phyloP scores from a whole-genome alignment of 2,888 invertebrate species.

The Drosophila melanosoma region DNA sequence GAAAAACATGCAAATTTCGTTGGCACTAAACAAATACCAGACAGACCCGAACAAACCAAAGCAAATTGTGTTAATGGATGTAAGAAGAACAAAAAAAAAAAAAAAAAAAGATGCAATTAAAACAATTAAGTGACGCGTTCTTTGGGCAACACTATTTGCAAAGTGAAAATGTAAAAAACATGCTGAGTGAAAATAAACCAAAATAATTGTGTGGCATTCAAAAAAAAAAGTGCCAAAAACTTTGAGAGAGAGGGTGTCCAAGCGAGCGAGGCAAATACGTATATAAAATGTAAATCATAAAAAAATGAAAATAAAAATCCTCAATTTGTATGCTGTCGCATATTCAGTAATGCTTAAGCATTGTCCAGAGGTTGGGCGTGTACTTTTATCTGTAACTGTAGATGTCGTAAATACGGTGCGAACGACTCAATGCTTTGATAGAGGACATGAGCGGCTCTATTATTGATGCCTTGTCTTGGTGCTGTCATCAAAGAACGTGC shows the following conservation, averaged over 20 bases:
- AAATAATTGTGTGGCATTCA: slow-evolving; percentile 55
- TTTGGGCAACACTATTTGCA: slow-evolving; percentile 66
- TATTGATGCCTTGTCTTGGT: slow-evolving; percentile 65
- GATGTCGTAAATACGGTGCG: slow-evolving; percentile 58
- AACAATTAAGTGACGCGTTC: slow-evolving; percentile 68
- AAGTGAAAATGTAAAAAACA: slow-evolving; percentile 38
- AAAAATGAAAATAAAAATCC: slow-evolving; percentile 77
- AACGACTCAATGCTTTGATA: slow-evolving; percentile 64
- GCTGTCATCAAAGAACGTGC: slow-evolving; percentile 65
- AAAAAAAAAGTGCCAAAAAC: slow-evolving; percentile 74
- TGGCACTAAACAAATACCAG: slow-evolving; percentile 57
- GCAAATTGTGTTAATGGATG: slow-evolving; percentile 74
- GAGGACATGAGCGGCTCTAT: slow-evolving; percentile 66
- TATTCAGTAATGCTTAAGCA: slow-evolving; percentile 70
- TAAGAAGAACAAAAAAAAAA: slow-evolving; percentile 21
- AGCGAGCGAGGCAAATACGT: slow-evolving; percentile 52
- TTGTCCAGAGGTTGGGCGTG: slow-evolving; percentile 50
- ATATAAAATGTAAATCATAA: slow-evolving; percentile 61
- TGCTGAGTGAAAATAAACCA: slow-evolving; percentile 10
- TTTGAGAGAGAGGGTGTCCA: slow-evolving; percentile 19
- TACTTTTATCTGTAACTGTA: slow-evolving; percentile 9
- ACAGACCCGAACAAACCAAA: slow-evolving; percentile 48
- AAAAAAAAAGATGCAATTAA: slow-evolving; percentile 63
- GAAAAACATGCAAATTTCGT: slow-evolving; percentile 54
- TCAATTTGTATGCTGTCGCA: slow-evolving; percentile 81